Evolutionary conservation across 2,797 vertebrate genomes (phyloP), one percentile per base, ranked within the genome.

Genomic region (Falco peregrinus): DNA sequence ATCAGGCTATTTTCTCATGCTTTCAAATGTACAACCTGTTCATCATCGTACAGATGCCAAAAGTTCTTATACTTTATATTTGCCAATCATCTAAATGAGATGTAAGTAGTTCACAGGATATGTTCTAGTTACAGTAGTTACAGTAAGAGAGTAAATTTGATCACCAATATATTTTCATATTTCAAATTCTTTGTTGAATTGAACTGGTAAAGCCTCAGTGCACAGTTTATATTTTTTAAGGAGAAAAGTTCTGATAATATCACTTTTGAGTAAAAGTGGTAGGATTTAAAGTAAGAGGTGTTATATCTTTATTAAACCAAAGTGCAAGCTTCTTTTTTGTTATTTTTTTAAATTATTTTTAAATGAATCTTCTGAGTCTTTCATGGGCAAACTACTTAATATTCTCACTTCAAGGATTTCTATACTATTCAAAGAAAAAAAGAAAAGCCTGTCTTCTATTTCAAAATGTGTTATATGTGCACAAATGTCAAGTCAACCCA

Each of bases 21-120:
- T 96, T 95, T 97, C 92, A 85, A 83, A 95, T 60, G n/a, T 82
- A 71, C 74, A 90, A 85, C 86, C 53, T 90, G 84, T 85, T 95
- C 81, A 45, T 93, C 68, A 83, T 21, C 5, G 3, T 68, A 87
- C n/a, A 64, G 75, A 57, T 87, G 89, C n/a, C 85, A 77, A 77
- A 93, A 95, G 19, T 84, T 95, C 79, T 80, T 94, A 39, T 73
- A 71, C 39, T 90, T 93, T 87, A n/a, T 47, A 87, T 89, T 96
- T 96, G 13, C 48, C 53, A 93, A 53, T 83, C 60, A 87, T 68
- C 53, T 85, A 93, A 91, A 94, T 87, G 84, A 96, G 71, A 94
- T 71, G 68, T 35, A 96, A 92, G 81, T 80, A 85, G 78, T 81
- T 95, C 78, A 83, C 70, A 93, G 76, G 47, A 59, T 51, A 82